Evolutionary conservation across 2,888 invertebrate species (phyloP), one percentile per base, ranked within the genome.

Genomic region (Ephialtes manifestator): DNA sequence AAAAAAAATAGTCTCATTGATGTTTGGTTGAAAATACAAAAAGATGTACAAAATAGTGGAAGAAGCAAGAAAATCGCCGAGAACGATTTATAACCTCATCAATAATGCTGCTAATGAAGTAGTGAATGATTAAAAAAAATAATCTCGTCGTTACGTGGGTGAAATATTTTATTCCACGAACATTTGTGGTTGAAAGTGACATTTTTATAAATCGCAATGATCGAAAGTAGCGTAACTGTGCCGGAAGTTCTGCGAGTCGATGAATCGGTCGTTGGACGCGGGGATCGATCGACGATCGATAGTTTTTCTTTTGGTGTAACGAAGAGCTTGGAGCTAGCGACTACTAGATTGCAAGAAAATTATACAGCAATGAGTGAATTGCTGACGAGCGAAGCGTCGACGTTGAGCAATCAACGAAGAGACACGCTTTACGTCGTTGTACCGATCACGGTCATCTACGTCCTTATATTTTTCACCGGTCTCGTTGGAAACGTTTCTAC

Each of bases 401-500:
- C 65, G 46, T 53, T 35, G 58, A 43, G 35, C 18, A 86, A 75
- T 68, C 79, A 81, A 35, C 83, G 85, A 11, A 91, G 95, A 0
- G 96, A 96, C 86, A 94, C 96, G 0, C 93, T 96, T n/a, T 95
- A 95, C 90, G 93, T 96, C 39, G 95, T 96, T 13, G 93, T 97
- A 65, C 96, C 96, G 0, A 95, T 97, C 87, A 97, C 96, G n/a
- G 91, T 96, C 15, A 94, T 96, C 18, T 97, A 97, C 93, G 94
- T 94, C 5, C 81, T 96, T 11, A 97, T 97, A 88, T 96, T 97
- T 92, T 92, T 97, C 53, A 96, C 96, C 3, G 97, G 97, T 0
- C 95, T 97, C 24, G 93, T 97, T n/a, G 97, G 97, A 0, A 97
- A 97, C 92, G 95, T 97, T 67, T 96, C 96, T 92, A 97, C 97